Percentiles rank a stretch among this genome's conserved stretches.
Evolutionary conservation across 2,113 vertebrate species (phyloP).

Genomic region (Odocoileus hemionus): DNA sequence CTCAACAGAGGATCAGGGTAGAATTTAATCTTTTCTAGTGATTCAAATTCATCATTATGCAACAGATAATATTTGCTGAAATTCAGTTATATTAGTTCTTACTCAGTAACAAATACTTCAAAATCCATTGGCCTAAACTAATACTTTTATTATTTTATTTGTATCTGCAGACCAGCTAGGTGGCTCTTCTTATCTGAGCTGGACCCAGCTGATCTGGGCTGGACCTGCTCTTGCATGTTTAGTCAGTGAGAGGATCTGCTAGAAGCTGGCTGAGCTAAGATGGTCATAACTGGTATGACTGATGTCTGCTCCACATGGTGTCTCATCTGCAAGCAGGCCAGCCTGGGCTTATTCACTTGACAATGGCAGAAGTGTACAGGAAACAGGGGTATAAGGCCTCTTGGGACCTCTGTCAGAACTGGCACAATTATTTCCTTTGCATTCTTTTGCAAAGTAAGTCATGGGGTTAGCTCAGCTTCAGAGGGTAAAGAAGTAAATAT

Average conservation of each 20-base stretch:
- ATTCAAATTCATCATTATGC: neutral
- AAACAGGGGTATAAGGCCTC: neutral
- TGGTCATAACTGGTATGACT: neutral
- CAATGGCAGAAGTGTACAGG: neutral
- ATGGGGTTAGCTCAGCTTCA: neutral
- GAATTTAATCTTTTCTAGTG: neutral
- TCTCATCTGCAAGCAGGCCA: neutral
- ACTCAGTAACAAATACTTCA: neutral
- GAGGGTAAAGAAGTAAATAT: neutral
- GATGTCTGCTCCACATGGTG: neutral
- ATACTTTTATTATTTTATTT: neutral
- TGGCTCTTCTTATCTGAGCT: neutral
- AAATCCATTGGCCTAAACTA: neutral
- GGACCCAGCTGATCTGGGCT: neutral
- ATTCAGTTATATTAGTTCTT: neutral
- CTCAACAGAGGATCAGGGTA: neutral
- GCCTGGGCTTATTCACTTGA: rapidly evolving
- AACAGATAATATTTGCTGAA: conserved; percentile 2
- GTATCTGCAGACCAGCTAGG: neutral
- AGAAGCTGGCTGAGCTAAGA: neutral
- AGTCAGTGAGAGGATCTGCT: neutral
- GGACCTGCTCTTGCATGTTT: neutral
- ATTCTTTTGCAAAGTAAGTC: neutral
- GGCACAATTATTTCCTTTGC: neutral
- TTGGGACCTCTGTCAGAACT: neutral